Base-by-base conservation (phyloP, 2,797 vertebrate species). In the Gorsachius magnificus region DNA sequence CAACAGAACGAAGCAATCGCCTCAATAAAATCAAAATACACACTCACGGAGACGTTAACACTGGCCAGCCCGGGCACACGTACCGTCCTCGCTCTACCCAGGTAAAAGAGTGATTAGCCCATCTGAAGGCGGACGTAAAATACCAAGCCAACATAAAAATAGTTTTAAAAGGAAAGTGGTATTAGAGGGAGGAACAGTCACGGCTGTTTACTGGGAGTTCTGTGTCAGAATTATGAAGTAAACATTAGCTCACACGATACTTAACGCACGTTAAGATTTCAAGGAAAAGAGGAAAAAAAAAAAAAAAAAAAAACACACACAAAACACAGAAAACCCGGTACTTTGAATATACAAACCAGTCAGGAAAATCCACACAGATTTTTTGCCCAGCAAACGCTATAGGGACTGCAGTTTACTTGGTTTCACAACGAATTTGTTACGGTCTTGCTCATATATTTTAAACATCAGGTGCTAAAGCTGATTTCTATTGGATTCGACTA, bases 161-260 rank as follows among this genome's bases (percentile, higher is more conserved):
- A 45, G 48, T 14, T 56, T 50, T 33, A 2, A 48, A 35, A 25
- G 1, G 9, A 46, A 38, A n/a, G 31, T 0, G 11, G 15, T 6
- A 6, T 5, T 3, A 33, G 20, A 50, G 18, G 20, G 13, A 28
- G 22, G 31, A 25, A 54, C 6, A 54, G 24, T 4, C 19, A 3
- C 4, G 0, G 45, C 16, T 43, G 5, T 21, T 53, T 51, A 11
- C 36, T 19, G 20, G 58, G 29, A 46, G 28, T 13, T 54, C 83
- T 7, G 25, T 5, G 41, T 21, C 63, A 36, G 26, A 22, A 25
- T 4, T 7, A 18, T 0, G 5, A 74, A 63, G 58, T 7, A 66
- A 18, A 10, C 20, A 25, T 58, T 36, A 16, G 22, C 36, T 4
- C 10, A 2, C 1, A 1, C 0, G 3, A 5, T 1, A 6, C 11